Conservation (phyloP, 92 coral and sea anemone genomes). For the Desmophyllum pertusum region DNA sequence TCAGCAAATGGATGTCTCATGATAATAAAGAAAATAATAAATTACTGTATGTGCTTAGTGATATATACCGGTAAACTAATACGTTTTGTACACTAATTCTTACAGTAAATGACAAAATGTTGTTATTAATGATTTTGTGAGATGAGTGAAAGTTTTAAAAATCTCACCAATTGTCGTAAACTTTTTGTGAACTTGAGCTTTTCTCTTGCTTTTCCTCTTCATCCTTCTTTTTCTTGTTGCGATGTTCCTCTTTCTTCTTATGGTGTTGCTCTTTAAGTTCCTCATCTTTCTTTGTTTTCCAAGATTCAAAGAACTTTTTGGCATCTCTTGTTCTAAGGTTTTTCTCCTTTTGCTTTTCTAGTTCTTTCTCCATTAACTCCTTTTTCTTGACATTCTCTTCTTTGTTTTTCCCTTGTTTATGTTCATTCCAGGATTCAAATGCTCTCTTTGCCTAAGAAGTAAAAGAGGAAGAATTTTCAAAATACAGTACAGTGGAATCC, state of each 20-base stretch:
- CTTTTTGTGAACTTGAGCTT: constrained; percentile 54
- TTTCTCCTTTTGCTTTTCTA: constrained; percentile 75
- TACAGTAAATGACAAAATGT: neutral
- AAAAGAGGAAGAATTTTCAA: neutral
- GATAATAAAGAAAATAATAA: no score
- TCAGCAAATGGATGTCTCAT: no score
- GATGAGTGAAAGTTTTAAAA: neutral
- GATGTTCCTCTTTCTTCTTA: constrained; percentile 51
- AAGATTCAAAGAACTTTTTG: constrained; percentile 76
- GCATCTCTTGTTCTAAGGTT: constrained; percentile 71
- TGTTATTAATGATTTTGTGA: neutral
- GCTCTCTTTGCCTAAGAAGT: constrained; percentile 75
- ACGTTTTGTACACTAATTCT: no score
- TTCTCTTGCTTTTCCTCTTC: constrained; percentile 73
- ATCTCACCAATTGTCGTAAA: constrained; percentile 81
- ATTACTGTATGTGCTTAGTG: no score
- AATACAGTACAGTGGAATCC: no score
- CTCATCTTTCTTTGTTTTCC: constrained; percentile 80
- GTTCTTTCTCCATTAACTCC: constrained; percentile 64
- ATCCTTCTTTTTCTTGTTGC: constrained; percentile 56
- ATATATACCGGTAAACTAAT: no score
- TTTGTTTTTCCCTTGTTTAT: constrained; percentile 62
- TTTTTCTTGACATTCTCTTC: constrained; percentile 59
- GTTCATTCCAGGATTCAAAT: constrained; percentile 75
- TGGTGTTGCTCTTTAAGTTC: constrained; percentile 66